Base-by-base conservation (phyloP, 2,113 vertebrate genomes). In the Callipepla californica region DNA sequence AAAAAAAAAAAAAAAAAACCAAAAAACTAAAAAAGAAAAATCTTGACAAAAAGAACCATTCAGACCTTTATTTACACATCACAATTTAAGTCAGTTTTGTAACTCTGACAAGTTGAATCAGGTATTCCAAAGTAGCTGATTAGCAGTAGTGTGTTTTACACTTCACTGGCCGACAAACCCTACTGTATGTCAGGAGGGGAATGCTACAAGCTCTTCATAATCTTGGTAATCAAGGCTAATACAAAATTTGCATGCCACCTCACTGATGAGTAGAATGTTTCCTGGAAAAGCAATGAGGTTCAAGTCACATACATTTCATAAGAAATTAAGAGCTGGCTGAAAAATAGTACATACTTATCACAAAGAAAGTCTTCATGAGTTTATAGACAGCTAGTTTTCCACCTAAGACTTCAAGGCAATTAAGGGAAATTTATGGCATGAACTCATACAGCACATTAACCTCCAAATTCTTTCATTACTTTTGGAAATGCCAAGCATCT, bases 221-320 rank as follows among this genome's bases (percentile, higher is more conserved):
- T 81, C 73, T 80, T 61, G 6, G 62, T 73, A 96, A 94, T 93
- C 95, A 96, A 93, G 86, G 80, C 69, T 90, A 94, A 92, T 58
- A 68, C 15, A 68, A 89, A 90, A 95, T 95, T 92, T 94, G 83
- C 92, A 96, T 90, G 79, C 28, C 72, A 85, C 79, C 85, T 93
- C 81, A 58, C 51, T 90, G 55, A 88, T 47, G 34, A 12, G 5
- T 32, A 19, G 36, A 94, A 92, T 26, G 48, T 62, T 94, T 90
- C 69, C 69, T 76, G 44, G 30, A 89, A 84, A 50, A 92, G 9
- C 0, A 0, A 8, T 75, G 58, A 82, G 59, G 86, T 72, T 94
- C 32, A 90, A 92, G 80, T n/a, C 77, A 86, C 11, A 65, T 38
- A 32, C 48, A 62, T 72, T 87, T 90, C 48, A 85, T 23, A 26